Evolutionary conservation across 2,113 vertebrate species (phyloP).

Genomic region (Potamarius usumacintae): DNA sequence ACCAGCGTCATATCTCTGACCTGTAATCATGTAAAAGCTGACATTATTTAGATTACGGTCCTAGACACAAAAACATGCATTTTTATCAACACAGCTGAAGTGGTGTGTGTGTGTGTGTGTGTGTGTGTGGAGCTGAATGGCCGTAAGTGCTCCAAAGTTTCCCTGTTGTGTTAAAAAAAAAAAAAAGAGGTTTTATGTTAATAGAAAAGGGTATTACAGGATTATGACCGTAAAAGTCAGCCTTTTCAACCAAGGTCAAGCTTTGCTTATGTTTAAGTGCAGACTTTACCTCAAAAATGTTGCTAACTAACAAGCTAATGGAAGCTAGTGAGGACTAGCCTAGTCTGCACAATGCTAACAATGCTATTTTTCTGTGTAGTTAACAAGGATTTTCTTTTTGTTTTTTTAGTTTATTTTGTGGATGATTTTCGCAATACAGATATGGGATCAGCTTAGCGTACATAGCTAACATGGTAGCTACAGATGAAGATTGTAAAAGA

Average conservation of each 20-base stretch:
- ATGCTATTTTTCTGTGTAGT: neutral
- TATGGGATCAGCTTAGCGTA: neutral
- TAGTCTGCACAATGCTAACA: neutral
- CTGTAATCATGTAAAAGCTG: constrained; percentile 10
- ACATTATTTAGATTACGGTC: constrained; percentile 20
- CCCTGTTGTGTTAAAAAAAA: neutral
- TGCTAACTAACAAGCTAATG: neutral
- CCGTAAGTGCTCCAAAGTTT: neutral
- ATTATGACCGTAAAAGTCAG: neutral
- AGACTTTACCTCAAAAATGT: neutral
- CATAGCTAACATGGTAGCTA: neutral
- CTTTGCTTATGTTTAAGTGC: neutral
- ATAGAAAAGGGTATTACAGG: neutral
- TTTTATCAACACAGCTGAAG: neutral
- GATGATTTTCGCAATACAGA: neutral
- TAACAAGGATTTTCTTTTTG: neutral
- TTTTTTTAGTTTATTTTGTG: neutral
- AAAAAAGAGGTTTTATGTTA: too few species aligned
- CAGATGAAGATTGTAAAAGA: neutral
- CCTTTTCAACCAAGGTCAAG: neutral
- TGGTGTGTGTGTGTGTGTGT: neutral
- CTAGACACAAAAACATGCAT: constrained; percentile 1
- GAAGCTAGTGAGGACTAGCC: neutral
- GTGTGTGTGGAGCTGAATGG: neutral
- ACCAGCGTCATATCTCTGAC: neutral